Base-by-base conservation (phyloP, 2,797 vertebrate species). In the Eulemur rubriventer region DNA sequence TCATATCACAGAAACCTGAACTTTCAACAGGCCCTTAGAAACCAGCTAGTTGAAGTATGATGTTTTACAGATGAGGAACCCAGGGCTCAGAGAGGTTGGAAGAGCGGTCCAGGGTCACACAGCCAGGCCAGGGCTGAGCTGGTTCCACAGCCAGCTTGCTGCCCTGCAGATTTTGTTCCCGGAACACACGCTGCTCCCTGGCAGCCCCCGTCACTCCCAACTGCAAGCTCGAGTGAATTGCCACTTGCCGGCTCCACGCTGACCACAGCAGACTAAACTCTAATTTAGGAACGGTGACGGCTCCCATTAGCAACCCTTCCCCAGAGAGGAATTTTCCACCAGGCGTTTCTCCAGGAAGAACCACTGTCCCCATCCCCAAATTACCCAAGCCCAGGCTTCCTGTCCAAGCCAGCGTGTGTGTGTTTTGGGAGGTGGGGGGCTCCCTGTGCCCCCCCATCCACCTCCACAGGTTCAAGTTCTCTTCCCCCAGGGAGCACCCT, bases 321-420 rank as follows among this genome's bases (percentile, higher is more conserved):
- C 30, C 5, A 10, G 73, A 13, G 38, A 82, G 89, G 78, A 91
- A 81, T 73, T 96, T 95, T 96, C 89, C 76, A 52, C 63, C 35
- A 48, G 50, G n/a, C 73, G 3, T 61, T 63, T 83, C 85, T 41
- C 65, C 4, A 20, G 48, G 33, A 28, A 67, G 80, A 95, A 72
- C 46, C 1, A 2, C n/a, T 3, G 9, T 20, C 50, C 41, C 35
- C 72, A 67, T 17, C 65, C 38, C 26, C 69, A 57, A 22, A 35
- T 26, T 38, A 18, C 26, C 55, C 16, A 59, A 70, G 52, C 26
- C 46, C 57, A 18, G 17, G 9, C 55, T 52, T 70, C 55, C 38
- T n/a, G 63, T 10, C 38, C 17, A 38, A 52, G 63, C 6, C 55
- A 2, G 28, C 43, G 2, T 30, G 11, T 17, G 24, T 52, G 7